Conservation (phyloP, 2,888 invertebrate species). For the Eurois occulta region DNA sequence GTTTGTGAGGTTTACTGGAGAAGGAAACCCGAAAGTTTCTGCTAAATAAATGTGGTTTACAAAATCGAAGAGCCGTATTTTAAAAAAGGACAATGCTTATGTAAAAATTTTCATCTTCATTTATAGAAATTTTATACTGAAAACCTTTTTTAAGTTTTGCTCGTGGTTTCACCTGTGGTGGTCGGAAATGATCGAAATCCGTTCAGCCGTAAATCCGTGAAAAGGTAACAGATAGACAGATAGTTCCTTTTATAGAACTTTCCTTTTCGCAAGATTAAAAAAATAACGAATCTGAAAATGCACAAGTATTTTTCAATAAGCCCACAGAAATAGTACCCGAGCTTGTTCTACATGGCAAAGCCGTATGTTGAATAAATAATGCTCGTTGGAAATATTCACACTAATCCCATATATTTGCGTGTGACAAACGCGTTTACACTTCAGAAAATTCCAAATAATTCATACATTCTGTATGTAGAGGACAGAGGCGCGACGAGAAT, state of each 20-base stretch:
- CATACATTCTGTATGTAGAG: constrained; percentile 22
- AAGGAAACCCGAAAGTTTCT: constrained; percentile 17
- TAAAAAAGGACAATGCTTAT: neutral
- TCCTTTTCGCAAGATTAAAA: neutral
- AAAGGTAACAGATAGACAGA: neutral
- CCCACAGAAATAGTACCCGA: neutral
- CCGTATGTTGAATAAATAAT: constrained; percentile 53
- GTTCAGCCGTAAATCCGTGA: neutral
- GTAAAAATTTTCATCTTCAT: neutral
- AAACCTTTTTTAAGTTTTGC: neutral
- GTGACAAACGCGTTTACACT: constrained; percentile 58
- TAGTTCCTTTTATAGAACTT: neutral
- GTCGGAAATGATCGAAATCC: neutral
- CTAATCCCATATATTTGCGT: constrained; percentile 52
- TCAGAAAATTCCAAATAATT: constrained; percentile 40
- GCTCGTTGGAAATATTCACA: constrained; percentile 50
- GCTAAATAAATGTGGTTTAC: constrained; percentile 6
- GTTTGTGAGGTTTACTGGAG: constrained; percentile 27
- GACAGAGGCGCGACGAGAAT: constrained; percentile 31
- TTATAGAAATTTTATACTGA: neutral
- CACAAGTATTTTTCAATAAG: neutral
- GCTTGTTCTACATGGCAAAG: constrained; percentile 3
- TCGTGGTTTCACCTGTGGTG: neutral
- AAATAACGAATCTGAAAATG: neutral
- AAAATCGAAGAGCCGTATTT: neutral